A percentile compares a stretch with the other conserved stretches of the same genome.
Conservation (phyloP, 2,113 vertebrate species). For the Balaenoptera acutorostrata region DNA sequence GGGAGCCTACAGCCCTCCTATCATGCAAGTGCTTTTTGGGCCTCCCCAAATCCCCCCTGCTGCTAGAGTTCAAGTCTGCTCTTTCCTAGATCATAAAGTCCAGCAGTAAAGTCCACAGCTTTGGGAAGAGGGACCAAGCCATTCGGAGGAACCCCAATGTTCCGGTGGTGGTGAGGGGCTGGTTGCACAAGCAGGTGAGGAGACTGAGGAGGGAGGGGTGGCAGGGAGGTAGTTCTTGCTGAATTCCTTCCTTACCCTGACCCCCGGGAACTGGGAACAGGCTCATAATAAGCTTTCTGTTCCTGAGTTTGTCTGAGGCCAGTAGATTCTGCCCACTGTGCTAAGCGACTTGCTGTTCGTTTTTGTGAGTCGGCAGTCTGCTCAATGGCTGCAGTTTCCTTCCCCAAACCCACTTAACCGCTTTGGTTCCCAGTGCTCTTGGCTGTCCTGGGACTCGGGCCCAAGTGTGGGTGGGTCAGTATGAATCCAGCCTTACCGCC, state of each 20-base stretch:
- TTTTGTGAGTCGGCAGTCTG: neutral
- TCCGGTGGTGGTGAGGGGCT: conserved; percentile 95
- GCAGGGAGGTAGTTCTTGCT: neutral
- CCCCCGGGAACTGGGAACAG: neutral
- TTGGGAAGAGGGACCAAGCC: conserved; percentile 96
- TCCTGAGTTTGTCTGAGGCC: neutral
- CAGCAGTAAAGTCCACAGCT: conserved; percentile 91
- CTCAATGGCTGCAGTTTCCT: neutral
- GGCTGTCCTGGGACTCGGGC: neutral
- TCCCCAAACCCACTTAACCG: neutral
- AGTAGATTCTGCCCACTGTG: neutral
- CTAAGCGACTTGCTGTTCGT: neutral
- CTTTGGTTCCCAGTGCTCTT: neutral
- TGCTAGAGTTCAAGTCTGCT: conserved; percentile 20
- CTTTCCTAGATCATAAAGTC: conserved; percentile 84
- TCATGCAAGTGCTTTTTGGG: neutral
- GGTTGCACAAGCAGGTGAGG: conserved; percentile 97
- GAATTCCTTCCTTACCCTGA: neutral
- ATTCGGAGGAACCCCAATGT: conserved; percentile 95
- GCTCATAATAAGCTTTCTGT: neutral
- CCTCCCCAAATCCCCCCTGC: neutral
- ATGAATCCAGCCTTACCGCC: neutral
- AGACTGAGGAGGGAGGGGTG: neutral
- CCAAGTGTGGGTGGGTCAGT: neutral
- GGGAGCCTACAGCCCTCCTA: neutral